Evolutionary conservation across 2,113 vertebrate species (phyloP), one percentile per base, ranked within the genome.

Genomic region (Anhinga anhinga): DNA sequence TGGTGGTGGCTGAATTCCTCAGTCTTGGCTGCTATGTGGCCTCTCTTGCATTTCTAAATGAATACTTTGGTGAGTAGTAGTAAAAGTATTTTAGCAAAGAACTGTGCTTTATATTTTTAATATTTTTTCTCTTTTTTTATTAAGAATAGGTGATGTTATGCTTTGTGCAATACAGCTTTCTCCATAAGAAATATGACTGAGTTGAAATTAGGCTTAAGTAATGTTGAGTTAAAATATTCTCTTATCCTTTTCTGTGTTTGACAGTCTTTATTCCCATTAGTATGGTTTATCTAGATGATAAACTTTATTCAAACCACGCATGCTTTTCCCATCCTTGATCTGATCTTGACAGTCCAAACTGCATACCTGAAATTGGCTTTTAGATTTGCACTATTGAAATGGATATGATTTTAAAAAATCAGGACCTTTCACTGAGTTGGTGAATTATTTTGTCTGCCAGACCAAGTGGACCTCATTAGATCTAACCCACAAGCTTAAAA

Each of bases 1-100:
- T 99, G 99, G 99, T 99, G 45, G 95, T 99, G 97, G 99, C 99
- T 3, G 98, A 99, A 98, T 98, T 99, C 97, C 98, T 99, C 98
- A 99, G 99, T 97, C 98, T 99, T 78, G 99, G 98, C 97, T 99
- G 99, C 98, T 99, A 99, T 96, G 97, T 99, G 88, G 99, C 99
- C 95, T 99, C 99, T 5, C 99, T 99, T 44, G 99, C 99, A 92
- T 99, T 99, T 97, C 99, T 99, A 76, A 99, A 99, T 82, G 99
- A 99, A 88, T 99, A 99, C 95, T 99, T 99, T 81, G 99, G 99
- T 99, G 97, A 97, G 99, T 98, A 77, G 61, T 15, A 38, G 4
- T 36, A 55, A 4, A 82, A 44, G 23, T 52, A 34, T 82, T 91
- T 87, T 49, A 47, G 40, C 53, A 69, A 73, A 71, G 12, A 95